phyloP scores from a whole-genome alignment of 2,113 vertebrate species.

The Pogona vitticeps region DNA sequence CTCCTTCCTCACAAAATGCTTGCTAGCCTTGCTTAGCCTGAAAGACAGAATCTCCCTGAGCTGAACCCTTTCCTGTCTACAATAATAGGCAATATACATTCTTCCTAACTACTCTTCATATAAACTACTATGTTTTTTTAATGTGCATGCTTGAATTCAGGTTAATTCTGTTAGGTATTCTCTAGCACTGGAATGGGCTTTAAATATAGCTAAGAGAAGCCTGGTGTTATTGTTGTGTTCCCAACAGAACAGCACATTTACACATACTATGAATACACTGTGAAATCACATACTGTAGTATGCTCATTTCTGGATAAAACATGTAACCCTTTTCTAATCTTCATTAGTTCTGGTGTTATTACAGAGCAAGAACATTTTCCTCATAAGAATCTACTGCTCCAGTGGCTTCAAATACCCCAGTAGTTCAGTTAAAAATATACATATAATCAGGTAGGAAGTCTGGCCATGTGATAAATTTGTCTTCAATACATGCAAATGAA shows the following conservation, averaged over 20 bases:
- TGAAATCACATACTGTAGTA: not conserved
- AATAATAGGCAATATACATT: not conserved
- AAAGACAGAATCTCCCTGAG: not conserved
- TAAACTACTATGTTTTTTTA: no score
- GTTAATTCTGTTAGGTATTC: no score
- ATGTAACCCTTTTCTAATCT: not conserved
- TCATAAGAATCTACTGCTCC: not conserved
- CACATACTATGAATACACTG: not conserved
- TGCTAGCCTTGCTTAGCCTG: not conserved
- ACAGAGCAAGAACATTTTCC: not conserved
- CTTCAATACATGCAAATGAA: slow-evolving; percentile 74
- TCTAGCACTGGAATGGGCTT: no score
- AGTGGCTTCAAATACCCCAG: not conserved
- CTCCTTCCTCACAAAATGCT: not conserved
- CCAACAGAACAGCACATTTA: not conserved
- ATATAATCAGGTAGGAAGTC: slow-evolving; percentile 75
- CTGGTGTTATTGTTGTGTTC: not conserved
- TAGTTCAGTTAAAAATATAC: slow-evolving; percentile 8
- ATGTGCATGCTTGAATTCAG: not conserved
- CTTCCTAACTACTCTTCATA: not conserved
- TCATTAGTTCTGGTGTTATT: not conserved
- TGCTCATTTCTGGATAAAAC: not conserved
- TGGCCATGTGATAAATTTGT: slow-evolving; percentile 80
- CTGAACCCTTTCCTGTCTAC: not conserved
- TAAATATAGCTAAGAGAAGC: no score